These are phyloP conservation scores for Hemiscyllium ocellatum DNA, from an alignment of 2,113 vertebrate species.

Conservation along the genomic window DNA sequence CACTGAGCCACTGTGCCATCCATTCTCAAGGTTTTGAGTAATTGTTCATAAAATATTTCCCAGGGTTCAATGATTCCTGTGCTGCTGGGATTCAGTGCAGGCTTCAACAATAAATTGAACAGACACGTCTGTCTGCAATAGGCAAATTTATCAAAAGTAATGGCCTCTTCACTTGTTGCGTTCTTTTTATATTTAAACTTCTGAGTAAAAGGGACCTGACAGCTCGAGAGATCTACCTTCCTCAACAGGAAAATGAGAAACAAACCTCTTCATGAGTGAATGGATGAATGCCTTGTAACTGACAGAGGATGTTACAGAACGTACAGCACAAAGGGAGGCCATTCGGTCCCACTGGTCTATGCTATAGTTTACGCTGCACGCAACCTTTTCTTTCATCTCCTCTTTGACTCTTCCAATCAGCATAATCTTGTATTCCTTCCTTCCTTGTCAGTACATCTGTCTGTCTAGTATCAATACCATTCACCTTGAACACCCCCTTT, in stretches of 20 bases:
- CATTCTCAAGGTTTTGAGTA: not conserved
- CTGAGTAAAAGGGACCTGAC: not conserved
- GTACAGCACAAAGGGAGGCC: no score
- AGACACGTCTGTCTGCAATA: not conserved
- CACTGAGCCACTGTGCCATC: no score
- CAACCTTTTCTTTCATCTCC: not conserved
- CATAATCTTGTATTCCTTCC: not conserved
- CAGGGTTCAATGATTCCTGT: not conserved
- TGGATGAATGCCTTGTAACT: not conserved
- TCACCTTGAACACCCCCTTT: not conserved
- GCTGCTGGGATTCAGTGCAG: not conserved
- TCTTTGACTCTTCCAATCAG: not conserved
- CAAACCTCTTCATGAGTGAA: not conserved
- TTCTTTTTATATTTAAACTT: not conserved
- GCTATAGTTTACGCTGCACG: not conserved
- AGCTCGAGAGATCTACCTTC: not conserved
- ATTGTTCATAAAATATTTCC: not conserved
- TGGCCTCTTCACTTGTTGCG: not conserved
- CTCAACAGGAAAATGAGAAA: not conserved
- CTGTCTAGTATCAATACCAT: not conserved
- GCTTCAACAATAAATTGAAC: not conserved
- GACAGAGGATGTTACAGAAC: not conserved
- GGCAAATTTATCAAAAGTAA: not conserved
- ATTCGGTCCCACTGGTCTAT: not conserved
- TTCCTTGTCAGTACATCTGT: not conserved